Percentiles rank a stretch among this genome's conserved stretches.
Evolutionary conservation across 2,113 vertebrate genomes (phyloP).

Genomic region (Hepsetus odoe): DNA sequence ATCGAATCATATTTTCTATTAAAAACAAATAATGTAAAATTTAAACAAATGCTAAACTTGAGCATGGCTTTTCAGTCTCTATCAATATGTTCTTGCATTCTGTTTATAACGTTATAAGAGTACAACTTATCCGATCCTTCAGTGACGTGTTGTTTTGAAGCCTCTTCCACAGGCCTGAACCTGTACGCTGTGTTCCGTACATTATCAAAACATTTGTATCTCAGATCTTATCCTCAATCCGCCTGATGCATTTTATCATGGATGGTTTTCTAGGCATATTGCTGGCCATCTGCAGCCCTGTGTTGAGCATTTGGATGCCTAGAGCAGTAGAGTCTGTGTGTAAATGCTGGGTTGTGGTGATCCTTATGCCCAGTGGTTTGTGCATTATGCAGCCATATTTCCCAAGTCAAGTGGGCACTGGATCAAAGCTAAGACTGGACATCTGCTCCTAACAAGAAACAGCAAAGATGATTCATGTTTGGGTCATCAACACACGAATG

Average conservation of each 20-base stretch:
- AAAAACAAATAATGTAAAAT: not conserved
- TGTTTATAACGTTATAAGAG: not conserved
- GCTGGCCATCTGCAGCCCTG: constrained; percentile 31
- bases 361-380: constrained; percentile 3
- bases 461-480: constrained; percentile 6
- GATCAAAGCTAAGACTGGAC: constrained; percentile 57
- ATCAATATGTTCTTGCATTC: not conserved
- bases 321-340: constrained; percentile 17
- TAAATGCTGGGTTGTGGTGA: constrained; percentile 20
- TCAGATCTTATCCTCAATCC: not conserved
- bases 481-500: not conserved
- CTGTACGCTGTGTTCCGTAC: not conserved
- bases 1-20: too few species aligned
- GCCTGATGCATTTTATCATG: constrained; percentile 15
- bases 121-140: not conserved
- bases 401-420: constrained; percentile 48
- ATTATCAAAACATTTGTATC: not conserved
- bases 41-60: not conserved
- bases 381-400: constrained; percentile 40
- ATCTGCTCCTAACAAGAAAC: constrained; percentile 64
- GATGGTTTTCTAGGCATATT: constrained; percentile 18
- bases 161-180: not conserved
- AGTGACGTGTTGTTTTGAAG: not conserved
- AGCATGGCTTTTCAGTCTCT: not conserved
- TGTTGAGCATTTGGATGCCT: constrained; percentile 26